Evolutionary conservation across 92 coral and sea anemone species (phyloP), one percentile per base, ranked within the genome.

Genomic region (Porites cylindrica): DNA sequence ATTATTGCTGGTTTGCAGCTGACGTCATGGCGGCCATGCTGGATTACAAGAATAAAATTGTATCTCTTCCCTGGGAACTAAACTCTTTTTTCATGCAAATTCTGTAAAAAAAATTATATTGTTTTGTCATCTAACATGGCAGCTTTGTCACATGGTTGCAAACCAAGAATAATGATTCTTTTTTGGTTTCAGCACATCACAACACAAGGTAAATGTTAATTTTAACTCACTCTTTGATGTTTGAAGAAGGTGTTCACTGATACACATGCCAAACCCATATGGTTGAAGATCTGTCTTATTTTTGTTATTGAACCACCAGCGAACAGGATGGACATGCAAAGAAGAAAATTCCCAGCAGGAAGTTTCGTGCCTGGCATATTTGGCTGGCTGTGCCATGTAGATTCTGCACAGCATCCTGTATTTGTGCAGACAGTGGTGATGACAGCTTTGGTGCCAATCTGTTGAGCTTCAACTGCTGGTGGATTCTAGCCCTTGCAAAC

Each of bases 341-440:
- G 71, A 19, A 73, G 77, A 51, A 73, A 47, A 51, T 73, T 73
- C 58, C 77, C 77, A 14, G 74, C 62, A 80, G 38, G 72, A 8
- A 38, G 20, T 51, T 66, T 69, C n/a, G 53, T 66, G 52, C 66
- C 54, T 62, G 86, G 77, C 77, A 81, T 50, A 51, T 64, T 64
- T 64, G 77, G 77, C 69, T 84, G 85, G 62, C 87, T 69, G 72
- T 56, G 54, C 79, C 89, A 85, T 12, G 63, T 85, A 51, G 68
- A 23, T 68, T 82, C 87, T 32, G 69, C 53, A 17, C 79, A 10
- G 65, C 87, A 82, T 21, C 74, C 61, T 17, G 87, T 29, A 82
- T 82, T 68, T 20, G 77, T 69, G 29, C 87, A 82, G 52, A 72
- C 63, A 21, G 77, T 52, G 32, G 76, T 86, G 52, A 78, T 76